Conservation (phyloP, 2,113 vertebrate species). For the Ramphastos sulfuratus region DNA sequence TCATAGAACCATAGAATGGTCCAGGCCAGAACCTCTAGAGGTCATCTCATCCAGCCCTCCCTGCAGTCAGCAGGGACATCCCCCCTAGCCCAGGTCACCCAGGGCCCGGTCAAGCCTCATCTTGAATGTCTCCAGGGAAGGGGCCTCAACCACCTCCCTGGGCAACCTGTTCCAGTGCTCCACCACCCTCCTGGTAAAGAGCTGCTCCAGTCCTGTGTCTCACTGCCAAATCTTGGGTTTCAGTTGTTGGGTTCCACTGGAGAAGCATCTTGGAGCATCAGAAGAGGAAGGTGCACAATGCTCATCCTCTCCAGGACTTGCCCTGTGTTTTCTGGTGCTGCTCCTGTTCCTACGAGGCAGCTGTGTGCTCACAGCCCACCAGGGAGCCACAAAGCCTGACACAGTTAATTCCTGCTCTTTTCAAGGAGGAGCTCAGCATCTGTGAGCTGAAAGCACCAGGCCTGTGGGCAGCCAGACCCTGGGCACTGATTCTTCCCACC, state of each 20-base stretch:
- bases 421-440: background rate
- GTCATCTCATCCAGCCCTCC: no score
- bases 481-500: background rate
- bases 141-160: no score
- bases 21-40: no score
- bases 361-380: background rate
- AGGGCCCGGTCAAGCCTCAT: no score
- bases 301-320: background rate
- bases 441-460: background rate
- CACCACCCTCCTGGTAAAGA: no score
- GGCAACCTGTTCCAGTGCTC: no score
- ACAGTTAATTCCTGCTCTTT: background rate
- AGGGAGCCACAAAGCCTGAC: background rate
- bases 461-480: background rate
- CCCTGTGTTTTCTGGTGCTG: background rate
- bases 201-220: background rate
- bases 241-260: background rate
- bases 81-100: no score
- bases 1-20: no score
- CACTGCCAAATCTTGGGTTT: background rate
- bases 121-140: no score
- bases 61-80: no score
- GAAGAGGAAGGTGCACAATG: background rate
- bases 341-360: background rate
- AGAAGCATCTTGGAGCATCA: background rate